Percentiles rank a stretch among this genome's conserved stretches.
Evolutionary conservation across 2,797 vertebrate species (phyloP).

Genomic region (Halcyon smyrnensis): DNA sequence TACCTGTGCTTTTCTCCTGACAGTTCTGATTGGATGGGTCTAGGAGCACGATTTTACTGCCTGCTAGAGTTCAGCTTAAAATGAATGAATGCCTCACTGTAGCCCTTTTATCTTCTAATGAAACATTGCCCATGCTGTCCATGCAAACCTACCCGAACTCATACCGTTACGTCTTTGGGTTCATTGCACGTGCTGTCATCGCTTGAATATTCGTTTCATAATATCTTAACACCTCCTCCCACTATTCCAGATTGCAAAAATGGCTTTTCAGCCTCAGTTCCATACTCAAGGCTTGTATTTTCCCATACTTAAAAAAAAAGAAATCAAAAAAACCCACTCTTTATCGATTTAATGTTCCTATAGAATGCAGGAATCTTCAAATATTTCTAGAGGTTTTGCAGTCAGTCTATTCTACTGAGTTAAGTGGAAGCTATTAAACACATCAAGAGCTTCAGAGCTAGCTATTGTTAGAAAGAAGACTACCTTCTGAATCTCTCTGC

Average conservation of each 20-base stretch:
- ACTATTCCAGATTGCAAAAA: not conserved
- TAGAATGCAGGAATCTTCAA: not conserved
- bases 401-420: slow-evolving; percentile 31
- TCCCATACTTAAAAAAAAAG: not conserved
- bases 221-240: not conserved
- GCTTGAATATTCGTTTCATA: not conserved
- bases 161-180: not conserved
- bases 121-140: not conserved
- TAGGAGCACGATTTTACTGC: not conserved
- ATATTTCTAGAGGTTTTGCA: slow-evolving; percentile 21
- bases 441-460: slow-evolving; percentile 24
- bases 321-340: fast-evolving
- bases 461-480: slow-evolving; percentile 33
- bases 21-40: not conserved
- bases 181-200: not conserved
- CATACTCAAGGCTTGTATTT: not conserved
- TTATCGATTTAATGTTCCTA: not conserved
- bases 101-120: not conserved
- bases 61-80: not conserved
- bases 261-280: not conserved
- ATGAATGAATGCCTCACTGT: not conserved
- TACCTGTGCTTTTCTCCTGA: not conserved
- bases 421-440: slow-evolving; percentile 54
- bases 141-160: not conserved
- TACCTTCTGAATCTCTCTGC: slow-evolving; percentile 18